Base-by-base conservation (phyloP, 2,113 vertebrate species). In the Pterocles orientalis region DNA sequence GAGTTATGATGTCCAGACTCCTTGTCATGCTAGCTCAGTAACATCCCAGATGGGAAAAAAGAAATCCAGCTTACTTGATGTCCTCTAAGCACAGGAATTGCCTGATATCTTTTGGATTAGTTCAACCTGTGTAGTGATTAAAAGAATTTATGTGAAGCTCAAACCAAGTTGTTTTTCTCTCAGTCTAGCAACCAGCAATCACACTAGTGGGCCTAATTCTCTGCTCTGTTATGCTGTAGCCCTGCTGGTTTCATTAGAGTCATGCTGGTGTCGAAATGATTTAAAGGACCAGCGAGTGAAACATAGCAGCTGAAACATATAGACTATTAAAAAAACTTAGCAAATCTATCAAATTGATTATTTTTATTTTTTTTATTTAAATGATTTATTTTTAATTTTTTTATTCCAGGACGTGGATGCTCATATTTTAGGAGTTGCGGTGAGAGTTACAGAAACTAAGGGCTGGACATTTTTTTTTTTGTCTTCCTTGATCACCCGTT, bases 201-300 rank as follows among this genome's bases (percentile, higher is more conserved):
- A 57, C 88, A 71, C 85, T 70, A 90, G 92, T 33, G 82, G 31
- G 76, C 72, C 79, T 83, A 86, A 77, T 94, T 96, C 58, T 86
- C 64, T 79, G 26, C 64, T 95, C 68, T 86, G 60, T 90, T 88
- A 53, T 83, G 79, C 72, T 88, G 90, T 75, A 92, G 75, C 60
- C 69, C 95, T 94, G 90, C 90, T 93, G 90, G 39, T 86, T 93
- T 95, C 93, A 92, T 66, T 54, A 90, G 88, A 97, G 51, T 93
- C 82, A 26, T 82, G 90, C 79, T 96, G 85, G 72, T 68, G 85
- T 88, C 0, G 4, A 95, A 96, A 95, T 94, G 82, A 94, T 94
- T 92, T 93, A 96, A 86, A 92, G 34, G 34, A 92, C 47, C 39
- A 77, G 29, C 33, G 81, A 89, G 54, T 72, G 60, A 90, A 94